These are phyloP conservation scores for Antheraea assamensis DNA, from an alignment of 2,888 invertebrate species.

Conservation along the genomic window DNA sequence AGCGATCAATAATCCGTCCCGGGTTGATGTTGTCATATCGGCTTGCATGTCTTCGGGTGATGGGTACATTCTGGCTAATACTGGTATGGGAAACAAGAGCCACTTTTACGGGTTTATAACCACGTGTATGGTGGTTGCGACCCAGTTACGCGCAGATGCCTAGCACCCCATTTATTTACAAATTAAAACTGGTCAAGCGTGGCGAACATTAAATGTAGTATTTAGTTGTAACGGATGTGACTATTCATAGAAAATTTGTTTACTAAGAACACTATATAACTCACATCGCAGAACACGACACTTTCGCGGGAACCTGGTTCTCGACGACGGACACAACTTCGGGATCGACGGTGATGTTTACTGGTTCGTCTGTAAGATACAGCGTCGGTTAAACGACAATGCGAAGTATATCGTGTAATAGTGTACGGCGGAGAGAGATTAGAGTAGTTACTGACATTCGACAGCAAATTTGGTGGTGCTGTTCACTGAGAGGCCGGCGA, in stretches of 20 bases:
- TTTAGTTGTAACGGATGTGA: too few species aligned
- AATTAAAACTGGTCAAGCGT: too few species aligned
- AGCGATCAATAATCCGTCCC: too few species aligned
- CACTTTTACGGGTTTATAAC: too few species aligned
- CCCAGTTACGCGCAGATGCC: too few species aligned
- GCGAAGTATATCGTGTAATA: neutral
- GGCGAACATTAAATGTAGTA: too few species aligned
- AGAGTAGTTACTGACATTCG: constrained; percentile 87
- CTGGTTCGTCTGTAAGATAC: constrained; percentile 83
- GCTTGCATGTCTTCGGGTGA: too few species aligned
- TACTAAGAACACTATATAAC: constrained; percentile 20
- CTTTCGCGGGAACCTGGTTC: constrained; percentile 72
- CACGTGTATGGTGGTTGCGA: too few species aligned
- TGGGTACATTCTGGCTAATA: too few species aligned
- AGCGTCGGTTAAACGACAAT: neutral
- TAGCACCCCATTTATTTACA: too few species aligned
- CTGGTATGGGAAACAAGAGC: too few species aligned
- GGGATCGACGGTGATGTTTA: constrained; percentile 88
- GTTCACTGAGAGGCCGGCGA: constrained; percentile 90
- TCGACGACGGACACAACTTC: constrained; percentile 68
- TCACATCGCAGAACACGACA: constrained; percentile 73
- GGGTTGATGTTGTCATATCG: too few species aligned
- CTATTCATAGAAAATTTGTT: neutral
- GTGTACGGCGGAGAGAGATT: neutral
- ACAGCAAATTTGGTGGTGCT: constrained; percentile 93